phyloP scores from a whole-genome alignment of 2,113 vertebrate species.

The Corythaixoides concolor region DNA sequence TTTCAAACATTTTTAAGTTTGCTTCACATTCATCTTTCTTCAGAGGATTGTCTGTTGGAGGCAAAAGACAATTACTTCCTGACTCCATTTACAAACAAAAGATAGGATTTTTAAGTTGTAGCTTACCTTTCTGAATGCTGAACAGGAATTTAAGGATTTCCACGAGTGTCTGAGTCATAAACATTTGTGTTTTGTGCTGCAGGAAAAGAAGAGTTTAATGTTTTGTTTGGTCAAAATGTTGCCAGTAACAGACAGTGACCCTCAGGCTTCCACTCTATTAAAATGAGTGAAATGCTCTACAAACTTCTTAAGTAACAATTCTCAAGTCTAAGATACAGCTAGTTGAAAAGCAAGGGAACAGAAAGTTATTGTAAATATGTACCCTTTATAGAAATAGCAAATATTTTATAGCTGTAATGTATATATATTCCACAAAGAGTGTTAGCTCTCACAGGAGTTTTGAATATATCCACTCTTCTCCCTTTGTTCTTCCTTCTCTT shows the following conservation, averaged over 20 bases:
- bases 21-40: slow-evolving; percentile 83
- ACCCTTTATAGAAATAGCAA: background rate
- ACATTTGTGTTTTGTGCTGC: slow-evolving; percentile 81
- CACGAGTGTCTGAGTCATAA: slow-evolving; percentile 80
- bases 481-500: background rate
- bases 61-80: background rate
- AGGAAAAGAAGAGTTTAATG: background rate
- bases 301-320: background rate
- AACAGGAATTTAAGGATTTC: slow-evolving; percentile 84
- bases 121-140: slow-evolving; percentile 81
- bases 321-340: background rate
- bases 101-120: background rate
- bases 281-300: background rate
- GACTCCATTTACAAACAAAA: background rate
- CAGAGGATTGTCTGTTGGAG: slow-evolving; percentile 78
- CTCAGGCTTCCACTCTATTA: background rate
- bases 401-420: background rate
- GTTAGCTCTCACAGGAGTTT: background rate
- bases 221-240: background rate
- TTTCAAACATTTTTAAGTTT: slow-evolving; percentile 83
- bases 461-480: background rate
- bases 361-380: background rate
- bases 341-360: background rate
- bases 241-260: background rate
- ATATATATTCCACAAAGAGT: background rate